These are phyloP conservation scores for Lordiphosa fenestrarum DNA, from an alignment of 2,888 invertebrate species.

Conservation along the genomic window DNA sequence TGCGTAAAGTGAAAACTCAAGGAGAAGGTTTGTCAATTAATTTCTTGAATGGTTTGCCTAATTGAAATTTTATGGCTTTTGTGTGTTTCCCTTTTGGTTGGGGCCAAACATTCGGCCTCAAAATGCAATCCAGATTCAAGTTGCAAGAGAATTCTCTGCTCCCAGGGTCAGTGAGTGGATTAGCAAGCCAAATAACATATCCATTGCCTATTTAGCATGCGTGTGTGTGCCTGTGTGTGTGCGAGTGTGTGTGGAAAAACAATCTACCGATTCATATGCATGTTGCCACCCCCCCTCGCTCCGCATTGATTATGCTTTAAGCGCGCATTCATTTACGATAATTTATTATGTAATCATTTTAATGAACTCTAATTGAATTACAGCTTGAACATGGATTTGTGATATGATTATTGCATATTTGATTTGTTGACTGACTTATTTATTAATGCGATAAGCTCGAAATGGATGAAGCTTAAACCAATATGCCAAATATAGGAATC, in stretches of 20 bases:
- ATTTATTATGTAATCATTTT: constrained; percentile 70
- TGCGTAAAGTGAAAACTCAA: constrained; percentile 39
- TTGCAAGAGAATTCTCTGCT: too few relatives aligned
- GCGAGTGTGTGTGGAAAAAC: not conserved
- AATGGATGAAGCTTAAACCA: too few relatives aligned
- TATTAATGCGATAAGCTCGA: too few relatives aligned
- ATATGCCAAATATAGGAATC: too few relatives aligned
- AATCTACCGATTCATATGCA: not conserved
- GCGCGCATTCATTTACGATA: constrained; percentile 40
- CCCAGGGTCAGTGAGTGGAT: too few relatives aligned
- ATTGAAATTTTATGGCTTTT: constrained; percentile 75
- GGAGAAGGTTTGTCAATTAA: constrained; percentile 72
- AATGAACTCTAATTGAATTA: constrained; percentile 68
- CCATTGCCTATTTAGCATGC: constrained; percentile 22
- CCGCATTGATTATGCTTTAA: constrained; percentile 10
- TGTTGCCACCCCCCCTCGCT: not conserved
- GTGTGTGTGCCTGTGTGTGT: constrained; percentile 1
- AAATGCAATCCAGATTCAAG: not conserved
- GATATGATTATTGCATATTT: constrained; percentile 25
- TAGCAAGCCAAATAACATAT: constrained; percentile 18
- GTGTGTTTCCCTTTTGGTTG: constrained; percentile 28
- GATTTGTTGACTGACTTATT: constrained; percentile 2
- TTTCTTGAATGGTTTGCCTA: constrained; percentile 76
- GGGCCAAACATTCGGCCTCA: constrained; percentile 1
- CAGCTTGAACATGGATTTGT: constrained; percentile 33